Evolutionary conservation across 2,113 vertebrate species (phyloP).

Genomic region (Malaclemys terrapin): DNA sequence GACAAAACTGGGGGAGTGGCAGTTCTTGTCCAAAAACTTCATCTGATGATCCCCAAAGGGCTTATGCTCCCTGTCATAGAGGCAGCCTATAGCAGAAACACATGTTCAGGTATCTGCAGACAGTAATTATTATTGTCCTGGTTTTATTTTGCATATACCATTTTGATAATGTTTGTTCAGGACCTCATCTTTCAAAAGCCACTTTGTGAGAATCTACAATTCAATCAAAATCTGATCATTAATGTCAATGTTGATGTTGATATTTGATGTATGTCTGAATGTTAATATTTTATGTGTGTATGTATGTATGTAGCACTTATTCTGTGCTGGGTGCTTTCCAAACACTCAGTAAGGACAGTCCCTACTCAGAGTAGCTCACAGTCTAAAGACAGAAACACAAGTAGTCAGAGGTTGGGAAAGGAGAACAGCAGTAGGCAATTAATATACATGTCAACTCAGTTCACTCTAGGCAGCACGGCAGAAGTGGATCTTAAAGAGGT

Average conservation of each 20-base stretch:
- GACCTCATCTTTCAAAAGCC: background rate
- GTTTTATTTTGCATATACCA: background rate
- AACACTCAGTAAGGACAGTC: background rate
- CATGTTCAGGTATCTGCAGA: background rate
- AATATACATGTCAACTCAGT: background rate
- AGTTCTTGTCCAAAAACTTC: background rate
- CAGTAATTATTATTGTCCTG: background rate
- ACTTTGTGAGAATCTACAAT: background rate
- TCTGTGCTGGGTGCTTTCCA: background rate
- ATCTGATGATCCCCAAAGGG: background rate
- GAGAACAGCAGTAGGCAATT: background rate
- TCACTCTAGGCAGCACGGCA: background rate
- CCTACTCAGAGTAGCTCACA: background rate
- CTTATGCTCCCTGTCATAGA: background rate
- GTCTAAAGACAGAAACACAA: background rate
- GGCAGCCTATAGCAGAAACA: background rate
- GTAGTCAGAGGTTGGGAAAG: background rate
- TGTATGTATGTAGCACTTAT: background rate
- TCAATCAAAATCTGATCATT: background rate
- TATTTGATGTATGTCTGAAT: background rate
- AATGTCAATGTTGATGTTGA: background rate
- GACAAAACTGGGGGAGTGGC: background rate
- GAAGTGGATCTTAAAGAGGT: background rate
- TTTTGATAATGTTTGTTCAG: background rate
- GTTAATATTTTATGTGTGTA: background rate